Evolutionary conservation across 1,140 invertebrate species (phyloP).

Genomic region (Caerostris darwini): DNA sequence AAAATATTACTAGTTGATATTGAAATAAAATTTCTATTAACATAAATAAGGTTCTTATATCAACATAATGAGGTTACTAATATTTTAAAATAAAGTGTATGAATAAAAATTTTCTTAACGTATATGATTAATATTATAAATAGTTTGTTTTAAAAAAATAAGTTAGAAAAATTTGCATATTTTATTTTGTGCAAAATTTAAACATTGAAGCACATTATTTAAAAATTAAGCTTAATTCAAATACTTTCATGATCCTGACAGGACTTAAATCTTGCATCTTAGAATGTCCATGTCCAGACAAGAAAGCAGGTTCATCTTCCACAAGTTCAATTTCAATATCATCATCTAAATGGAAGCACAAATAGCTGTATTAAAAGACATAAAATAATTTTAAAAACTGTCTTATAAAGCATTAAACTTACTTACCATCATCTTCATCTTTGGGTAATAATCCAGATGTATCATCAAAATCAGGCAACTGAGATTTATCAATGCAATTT

Average conservation of each 20-base stretch:
- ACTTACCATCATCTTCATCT: constrained; percentile 89
- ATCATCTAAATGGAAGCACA: constrained; percentile 86
- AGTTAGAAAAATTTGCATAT: no score
- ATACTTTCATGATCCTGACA: constrained; percentile 94
- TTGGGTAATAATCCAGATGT: constrained; percentile 91
- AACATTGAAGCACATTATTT: no score
- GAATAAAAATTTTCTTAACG: no score
- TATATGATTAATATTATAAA: no score
- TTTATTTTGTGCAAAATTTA: no score
- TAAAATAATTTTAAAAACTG: neutral
- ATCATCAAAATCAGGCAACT: constrained; percentile 95
- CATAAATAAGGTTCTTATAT: no score
- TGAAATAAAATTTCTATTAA: no score
- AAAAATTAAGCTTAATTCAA: no score
- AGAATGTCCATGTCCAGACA: constrained; percentile 92
- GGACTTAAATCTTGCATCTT: constrained; percentile 94
- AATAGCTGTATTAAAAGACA: neutral
- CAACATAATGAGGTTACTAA: no score
- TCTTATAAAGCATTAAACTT: neutral
- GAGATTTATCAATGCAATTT: constrained; percentile 91
- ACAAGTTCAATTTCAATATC: constrained; percentile 99
- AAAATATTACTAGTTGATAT: no score
- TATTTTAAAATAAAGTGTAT: no score
- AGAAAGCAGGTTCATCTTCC: constrained; percentile 98
- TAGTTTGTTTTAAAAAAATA: no score